Base-by-base conservation (phyloP, 30 jellyfish, hydroid and myxozoan species). In the Aurelia coerulea region DNA sequence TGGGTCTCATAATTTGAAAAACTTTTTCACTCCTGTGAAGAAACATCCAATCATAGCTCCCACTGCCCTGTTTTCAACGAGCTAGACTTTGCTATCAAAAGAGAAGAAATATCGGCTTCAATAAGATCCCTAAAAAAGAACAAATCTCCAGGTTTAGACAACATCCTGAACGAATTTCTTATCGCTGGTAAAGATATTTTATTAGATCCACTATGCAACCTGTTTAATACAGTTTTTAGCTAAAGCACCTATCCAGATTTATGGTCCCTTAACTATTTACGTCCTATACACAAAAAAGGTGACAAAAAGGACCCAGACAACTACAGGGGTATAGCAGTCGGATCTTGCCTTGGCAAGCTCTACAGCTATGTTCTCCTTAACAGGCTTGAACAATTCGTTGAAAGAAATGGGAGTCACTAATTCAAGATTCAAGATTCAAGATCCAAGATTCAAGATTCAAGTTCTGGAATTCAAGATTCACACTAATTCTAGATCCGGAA, bases 261-360 rank as follows among this genome's bases (percentile, higher is more conserved):
- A 34, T 68, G 80, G 80, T 68, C 80, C 8, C 19, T 68, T 11
- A 68, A 68, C 59, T 29, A 17, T 18, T 41, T 68, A 35, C 39
- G 39, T 9, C 31, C 75, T 7, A 68, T 19, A 8, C 80, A 68
- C 41, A 68, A 68, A 35, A n/a, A 35, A 18, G 80, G 58, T 29
- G 80, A 23, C 58, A 19, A 68, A 35, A 35, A 68, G 19, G 59
- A n/a, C 80, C 80, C 59, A 16, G 80, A 68, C 11, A 68, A 68
- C 80, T 68, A 68, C 41, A 33, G 80, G 34, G 80, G 80, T 16
- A 68, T 68, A n/a, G 59, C 59, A 29, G n/a, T n/a, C n/a, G n/a
- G n/a, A n/a, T n/a, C n/a, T n/a, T n/a, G n/a, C n/a, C n/a, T n/a
- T n/a, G n/a, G n/a, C n/a, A n/a, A n/a, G n/a, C n/a, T n/a, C n/a